Percentiles rank a stretch among this genome's conserved stretches.
Conservation (phyloP, 2,113 vertebrate species). For the Eptesicus fuscus region DNA sequence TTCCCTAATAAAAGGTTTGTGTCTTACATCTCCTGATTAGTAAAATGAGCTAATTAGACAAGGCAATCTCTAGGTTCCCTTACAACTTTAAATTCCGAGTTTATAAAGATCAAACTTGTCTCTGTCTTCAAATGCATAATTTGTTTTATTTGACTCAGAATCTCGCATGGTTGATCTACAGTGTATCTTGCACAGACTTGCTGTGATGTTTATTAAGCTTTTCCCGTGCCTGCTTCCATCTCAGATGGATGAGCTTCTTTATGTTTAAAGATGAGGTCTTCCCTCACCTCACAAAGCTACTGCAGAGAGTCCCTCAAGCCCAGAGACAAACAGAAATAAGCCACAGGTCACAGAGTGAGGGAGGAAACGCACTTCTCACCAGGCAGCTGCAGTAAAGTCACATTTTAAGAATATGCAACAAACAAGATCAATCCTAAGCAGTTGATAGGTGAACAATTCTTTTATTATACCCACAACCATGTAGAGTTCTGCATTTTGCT, state of each 20-base stretch:
- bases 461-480: not conserved
- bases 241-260: not conserved
- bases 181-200: not conserved
- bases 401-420: not conserved
- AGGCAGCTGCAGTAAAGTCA: not conserved
- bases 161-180: not conserved
- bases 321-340: not conserved
- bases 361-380: not conserved
- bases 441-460: not conserved
- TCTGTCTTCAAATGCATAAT: not conserved
- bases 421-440: not conserved
- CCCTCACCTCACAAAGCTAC: conserved; percentile 33
- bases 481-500: not conserved
- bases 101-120: not conserved
- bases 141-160: not conserved
- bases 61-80: not conserved
- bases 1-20: not conserved
- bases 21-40: not conserved
- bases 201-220: not conserved
- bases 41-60: conserved; percentile 15
- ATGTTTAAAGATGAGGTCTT: conserved; percentile 32
- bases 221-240: not conserved
- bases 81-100: conserved; percentile 1
- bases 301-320: conserved; percentile 27
- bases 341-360: not conserved